Percentiles rank a stretch among this genome's conserved stretches.
These are phyloP conservation scores for Andrena hattorfiana DNA, from an alignment of 2,888 invertebrate genomes.

Conservation along the genomic window DNA sequence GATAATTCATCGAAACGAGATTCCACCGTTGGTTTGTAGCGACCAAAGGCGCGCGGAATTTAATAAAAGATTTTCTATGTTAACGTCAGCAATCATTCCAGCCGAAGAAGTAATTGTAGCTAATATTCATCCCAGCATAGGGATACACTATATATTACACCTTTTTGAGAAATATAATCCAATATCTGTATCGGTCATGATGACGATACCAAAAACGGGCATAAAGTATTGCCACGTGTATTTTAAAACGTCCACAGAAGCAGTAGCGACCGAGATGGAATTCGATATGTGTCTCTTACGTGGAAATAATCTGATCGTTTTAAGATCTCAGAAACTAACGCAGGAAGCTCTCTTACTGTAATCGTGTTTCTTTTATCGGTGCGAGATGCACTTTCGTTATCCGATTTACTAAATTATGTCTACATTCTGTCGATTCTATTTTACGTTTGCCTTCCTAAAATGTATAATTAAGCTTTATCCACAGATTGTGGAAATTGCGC, in stretches of 20 bases:
- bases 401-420: not conserved
- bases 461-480: not conserved
- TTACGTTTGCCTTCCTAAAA: not conserved
- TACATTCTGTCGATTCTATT: not conserved
- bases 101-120: constrained; percentile 78
- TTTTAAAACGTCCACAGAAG: constrained; percentile 69
- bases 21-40: not conserved
- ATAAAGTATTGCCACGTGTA: constrained; percentile 79
- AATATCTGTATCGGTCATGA: constrained; percentile 71
- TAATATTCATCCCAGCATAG: constrained; percentile 72
- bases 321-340: constrained; percentile 57
- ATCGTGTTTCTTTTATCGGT: not conserved
- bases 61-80: not conserved
- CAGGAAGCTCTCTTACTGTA: constrained; percentile 10
- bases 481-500: not conserved
- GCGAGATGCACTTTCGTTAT: not conserved
- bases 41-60: fast-evolving
- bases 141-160: constrained; percentile 75
- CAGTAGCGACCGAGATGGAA: constrained; percentile 62
- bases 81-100: constrained; percentile 7
- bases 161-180: constrained; percentile 76
- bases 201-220: constrained; percentile 22
- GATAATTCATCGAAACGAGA: not conserved
- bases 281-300: constrained; percentile 70
- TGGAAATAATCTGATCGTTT: constrained; percentile 73